phyloP scores from a whole-genome alignment of 2,888 invertebrate species.

The Scaptomyza polygonia region DNA sequence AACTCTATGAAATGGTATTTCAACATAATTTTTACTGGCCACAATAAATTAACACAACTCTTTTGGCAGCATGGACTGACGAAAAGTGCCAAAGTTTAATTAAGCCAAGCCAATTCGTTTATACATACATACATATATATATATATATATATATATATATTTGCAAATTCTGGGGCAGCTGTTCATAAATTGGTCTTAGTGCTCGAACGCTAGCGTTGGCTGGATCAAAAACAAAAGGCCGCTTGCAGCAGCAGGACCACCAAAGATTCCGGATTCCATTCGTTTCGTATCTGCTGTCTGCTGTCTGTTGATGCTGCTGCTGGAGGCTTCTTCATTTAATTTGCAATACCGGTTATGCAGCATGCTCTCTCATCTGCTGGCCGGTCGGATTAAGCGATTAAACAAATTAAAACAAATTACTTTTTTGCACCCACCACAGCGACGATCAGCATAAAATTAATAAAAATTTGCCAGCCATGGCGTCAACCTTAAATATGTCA shows the following conservation, averaged over 20 bases:
- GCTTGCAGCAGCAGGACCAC: conserved; percentile 71
- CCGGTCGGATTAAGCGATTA: conserved; percentile 80
- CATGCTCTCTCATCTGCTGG: conserved; percentile 11
- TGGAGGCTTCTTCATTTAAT: conserved; percentile 55
- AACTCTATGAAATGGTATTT: conserved; percentile 64
- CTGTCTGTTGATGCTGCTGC: conserved; percentile 4
- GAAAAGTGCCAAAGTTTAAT: conserved; percentile 77
- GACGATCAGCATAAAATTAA: conserved; percentile 68
- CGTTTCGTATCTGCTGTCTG: conserved; percentile 27
- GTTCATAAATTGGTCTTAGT: conserved; percentile 74
- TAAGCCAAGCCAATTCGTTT: conserved; percentile 50
- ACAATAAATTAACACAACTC: conserved; percentile 59
- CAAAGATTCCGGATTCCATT: conserved; percentile 52
- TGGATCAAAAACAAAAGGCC: conserved; percentile 76
- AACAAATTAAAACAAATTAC: conserved; percentile 82
- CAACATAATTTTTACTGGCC: conserved; percentile 65
- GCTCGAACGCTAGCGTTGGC: conserved; percentile 15
- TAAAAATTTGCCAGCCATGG: conserved; percentile 70
- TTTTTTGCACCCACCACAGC: conserved; percentile 79
- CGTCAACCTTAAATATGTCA: conserved; percentile 63
- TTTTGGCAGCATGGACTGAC: conserved; percentile 40
- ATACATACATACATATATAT: neutral
- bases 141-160: conserved; percentile 9
- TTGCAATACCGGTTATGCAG: conserved; percentile 54
- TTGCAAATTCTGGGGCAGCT: conserved; percentile 41